Conservation (phyloP, 2,113 vertebrate species). For the Nothoprocta perdicaria region DNA sequence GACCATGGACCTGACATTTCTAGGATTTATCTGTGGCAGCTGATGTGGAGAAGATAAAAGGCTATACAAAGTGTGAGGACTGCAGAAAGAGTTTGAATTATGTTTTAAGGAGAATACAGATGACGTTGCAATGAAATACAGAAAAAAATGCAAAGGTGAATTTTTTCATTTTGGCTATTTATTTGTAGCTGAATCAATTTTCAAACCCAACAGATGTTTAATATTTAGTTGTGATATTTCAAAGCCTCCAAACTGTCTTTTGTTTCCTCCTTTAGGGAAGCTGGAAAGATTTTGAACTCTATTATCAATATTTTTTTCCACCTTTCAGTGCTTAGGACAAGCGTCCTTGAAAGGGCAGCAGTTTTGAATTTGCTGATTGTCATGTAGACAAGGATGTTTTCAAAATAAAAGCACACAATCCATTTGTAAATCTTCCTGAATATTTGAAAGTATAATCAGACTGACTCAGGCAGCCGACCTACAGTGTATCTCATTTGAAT, state of each 20-base stretch:
- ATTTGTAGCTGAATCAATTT: background rate
- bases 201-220: background rate
- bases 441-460: conserved; percentile 61
- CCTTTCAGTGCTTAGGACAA: conserved; percentile 16
- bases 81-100: background rate
- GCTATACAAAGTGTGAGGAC: rapidly evolving
- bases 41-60: background rate
- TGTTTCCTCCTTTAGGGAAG: background rate
- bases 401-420: conserved; percentile 47
- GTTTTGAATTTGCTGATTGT: conserved; percentile 37
- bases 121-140: background rate
- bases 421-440: conserved; percentile 55
- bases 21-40: background rate
- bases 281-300: background rate
- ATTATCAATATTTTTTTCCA: conserved; percentile 24
- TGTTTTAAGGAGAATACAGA: background rate
- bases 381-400: conserved; percentile 53
- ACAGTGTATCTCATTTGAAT: conserved; percentile 32
- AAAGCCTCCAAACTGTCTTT: background rate
- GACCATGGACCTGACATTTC: rapidly evolving
- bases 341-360: conserved; percentile 39
- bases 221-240: conserved; percentile 8
- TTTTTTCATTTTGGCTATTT: background rate
- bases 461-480: conserved; percentile 35
- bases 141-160: background rate